These are phyloP conservation scores for Scylla paramamosain DNA, from an alignment of 1,140 invertebrate species.

Conservation along the genomic window DNA sequence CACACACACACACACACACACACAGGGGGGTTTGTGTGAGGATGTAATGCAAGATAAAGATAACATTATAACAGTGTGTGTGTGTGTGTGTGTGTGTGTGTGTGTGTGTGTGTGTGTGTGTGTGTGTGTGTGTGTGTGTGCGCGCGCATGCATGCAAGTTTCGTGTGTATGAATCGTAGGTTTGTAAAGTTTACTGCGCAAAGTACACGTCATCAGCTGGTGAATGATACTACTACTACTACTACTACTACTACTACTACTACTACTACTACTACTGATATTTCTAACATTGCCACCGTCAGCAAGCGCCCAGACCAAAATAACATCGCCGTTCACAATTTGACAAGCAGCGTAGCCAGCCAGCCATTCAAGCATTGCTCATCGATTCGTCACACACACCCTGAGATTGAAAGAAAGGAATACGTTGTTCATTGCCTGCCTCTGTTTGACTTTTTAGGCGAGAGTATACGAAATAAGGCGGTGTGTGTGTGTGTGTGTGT, in stretches of 20 bases:
- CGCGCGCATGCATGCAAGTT: too few species aligned
- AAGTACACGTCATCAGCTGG: too few species aligned
- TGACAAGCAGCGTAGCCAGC: too few species aligned
- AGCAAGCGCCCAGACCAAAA: too few species aligned
- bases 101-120: conserved; percentile 2
- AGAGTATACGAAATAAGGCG: neutral
- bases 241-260: conserved; percentile 34
- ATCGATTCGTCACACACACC: neutral
- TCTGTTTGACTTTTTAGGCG: neutral
- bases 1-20: too few species aligned
- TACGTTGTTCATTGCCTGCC: neutral
- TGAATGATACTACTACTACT: neutral
- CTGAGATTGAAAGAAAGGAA: neutral
- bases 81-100: conserved; percentile 14
- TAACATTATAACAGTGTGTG: neutral
- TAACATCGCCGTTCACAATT: too few species aligned
- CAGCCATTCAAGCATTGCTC: neutral
- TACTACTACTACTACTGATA: conserved; percentile 24
- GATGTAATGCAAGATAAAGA: too few species aligned
- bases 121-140: conserved; percentile 2
- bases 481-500: conserved; percentile 29
- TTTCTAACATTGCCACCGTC: neutral
- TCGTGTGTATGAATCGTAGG: neutral
- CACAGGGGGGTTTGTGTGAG: too few species aligned
- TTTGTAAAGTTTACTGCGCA: too few species aligned